A percentile compares a stretch with the other conserved stretches of the same genome.
Conservation (phyloP, 2,888 invertebrate genomes). For the Tillus elongatus region DNA sequence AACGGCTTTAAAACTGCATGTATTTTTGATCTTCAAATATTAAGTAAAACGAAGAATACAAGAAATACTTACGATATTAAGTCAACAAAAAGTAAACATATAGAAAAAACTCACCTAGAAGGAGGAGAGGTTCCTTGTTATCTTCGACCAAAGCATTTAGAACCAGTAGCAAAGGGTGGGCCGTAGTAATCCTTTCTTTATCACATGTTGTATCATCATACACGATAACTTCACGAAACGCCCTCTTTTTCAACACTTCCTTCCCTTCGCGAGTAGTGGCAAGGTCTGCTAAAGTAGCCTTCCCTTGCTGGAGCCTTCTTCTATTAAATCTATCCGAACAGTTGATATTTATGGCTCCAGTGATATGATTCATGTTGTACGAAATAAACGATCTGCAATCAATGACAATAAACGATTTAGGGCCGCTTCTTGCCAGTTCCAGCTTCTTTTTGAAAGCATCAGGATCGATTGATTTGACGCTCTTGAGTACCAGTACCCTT, state of each 20-base stretch:
- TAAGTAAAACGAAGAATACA: too few species aligned
- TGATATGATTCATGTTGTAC: conserved; percentile 60
- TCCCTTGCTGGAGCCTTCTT: conserved; percentile 56
- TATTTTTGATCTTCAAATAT: too few species aligned
- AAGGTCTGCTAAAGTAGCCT: conserved; percentile 56
- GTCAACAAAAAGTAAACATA: too few species aligned
- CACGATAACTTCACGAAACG: conserved; percentile 55
- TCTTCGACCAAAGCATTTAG: conserved; percentile 58
- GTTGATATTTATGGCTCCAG: conserved; percentile 61
- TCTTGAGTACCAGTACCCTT: conserved; percentile 44
- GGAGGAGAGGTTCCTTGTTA: conserved; percentile 54
- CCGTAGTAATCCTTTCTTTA: conserved; percentile 48
- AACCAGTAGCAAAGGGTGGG: conserved; percentile 56
- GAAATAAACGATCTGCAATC: conserved; percentile 63
- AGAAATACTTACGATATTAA: too few species aligned
- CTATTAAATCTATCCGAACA: conserved; percentile 62
- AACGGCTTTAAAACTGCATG: too few species aligned
- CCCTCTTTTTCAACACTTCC: conserved; percentile 48
- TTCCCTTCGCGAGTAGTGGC: conserved; percentile 56
- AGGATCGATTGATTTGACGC: conserved; percentile 45
- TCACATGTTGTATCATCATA: conserved; percentile 60
- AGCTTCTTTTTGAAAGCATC: conserved; percentile 46
- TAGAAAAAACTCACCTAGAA: conserved; percentile 51
- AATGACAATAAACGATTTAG: conserved; percentile 44
- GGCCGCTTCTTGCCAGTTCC: conserved; percentile 30